Percentiles rank a stretch among this genome's conserved stretches.
Evolutionary conservation across 2,797 vertebrate genomes (phyloP).

Genomic region (Spheniscus humboldti): DNA sequence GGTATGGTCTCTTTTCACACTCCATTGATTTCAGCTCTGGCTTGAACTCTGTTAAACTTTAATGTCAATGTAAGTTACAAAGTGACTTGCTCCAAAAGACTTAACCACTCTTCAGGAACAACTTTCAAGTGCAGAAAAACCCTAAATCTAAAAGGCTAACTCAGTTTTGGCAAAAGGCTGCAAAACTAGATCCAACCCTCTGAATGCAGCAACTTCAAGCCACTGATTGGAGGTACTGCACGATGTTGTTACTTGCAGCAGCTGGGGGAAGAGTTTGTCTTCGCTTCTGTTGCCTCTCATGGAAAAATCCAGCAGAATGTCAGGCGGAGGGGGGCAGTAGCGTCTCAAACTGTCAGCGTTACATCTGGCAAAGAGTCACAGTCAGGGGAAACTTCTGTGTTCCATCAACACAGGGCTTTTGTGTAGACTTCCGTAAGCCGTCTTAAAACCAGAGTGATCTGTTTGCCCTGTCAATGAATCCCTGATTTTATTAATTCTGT

Average conservation of each 20-base stretch:
- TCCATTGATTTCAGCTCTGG: background rate
- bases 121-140: background rate
- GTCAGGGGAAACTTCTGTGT: background rate
- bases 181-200: background rate
- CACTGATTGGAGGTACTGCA: background rate
- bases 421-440: background rate
- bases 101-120: background rate
- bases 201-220: background rate
- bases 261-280: background rate
- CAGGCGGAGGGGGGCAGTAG: constrained; percentile 34
- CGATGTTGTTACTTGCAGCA: background rate
- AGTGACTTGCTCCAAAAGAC: background rate
- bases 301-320: background rate
- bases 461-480: background rate
- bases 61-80: background rate
- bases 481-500: background rate
- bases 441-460: background rate
- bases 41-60: constrained; percentile 29
- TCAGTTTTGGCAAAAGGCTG: background rate
- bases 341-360: background rate
- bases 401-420: background rate
- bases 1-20: background rate
- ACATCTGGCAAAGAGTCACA: background rate
- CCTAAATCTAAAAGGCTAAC: background rate
- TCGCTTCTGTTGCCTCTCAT: background rate